phyloP scores from a whole-genome alignment of 2,113 vertebrate species.

The Chiloscyllium plagiosum region DNA sequence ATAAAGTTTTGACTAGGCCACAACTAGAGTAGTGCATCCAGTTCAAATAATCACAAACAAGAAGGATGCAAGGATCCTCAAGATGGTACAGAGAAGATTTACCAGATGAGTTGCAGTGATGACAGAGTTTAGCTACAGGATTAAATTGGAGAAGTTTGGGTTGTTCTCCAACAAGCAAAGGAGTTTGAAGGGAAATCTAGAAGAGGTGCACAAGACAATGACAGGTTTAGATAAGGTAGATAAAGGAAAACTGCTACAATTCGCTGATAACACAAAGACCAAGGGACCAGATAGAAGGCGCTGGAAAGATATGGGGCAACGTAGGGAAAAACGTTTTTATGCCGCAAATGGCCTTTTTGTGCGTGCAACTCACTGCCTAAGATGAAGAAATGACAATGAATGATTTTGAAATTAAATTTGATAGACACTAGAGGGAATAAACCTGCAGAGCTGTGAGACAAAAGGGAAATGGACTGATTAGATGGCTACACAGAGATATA shows the following conservation, averaged over 20 bases:
- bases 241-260: background rate
- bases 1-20: background rate
- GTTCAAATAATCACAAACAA: background rate
- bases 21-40: background rate
- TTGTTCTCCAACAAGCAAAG: background rate
- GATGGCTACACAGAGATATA: background rate
- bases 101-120: background rate
- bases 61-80: background rate
- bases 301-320: background rate
- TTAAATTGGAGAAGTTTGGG: background rate
- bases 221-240: background rate
- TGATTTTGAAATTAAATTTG: background rate
- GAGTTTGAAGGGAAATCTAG: background rate
- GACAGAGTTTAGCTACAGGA: background rate
- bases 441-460: background rate
- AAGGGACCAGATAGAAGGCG: background rate
- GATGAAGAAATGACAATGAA: background rate
- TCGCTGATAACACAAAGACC: background rate
- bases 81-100: background rate
- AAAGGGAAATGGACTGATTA: background rate
- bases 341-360: background rate
- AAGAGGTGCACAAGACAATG: background rate
- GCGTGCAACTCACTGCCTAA: too few relatives aligned
- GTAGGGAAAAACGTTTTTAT: background rate
- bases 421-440: background rate